phyloP scores from a whole-genome alignment of 2,797 vertebrate species.

The Poecilia velifera region DNA sequence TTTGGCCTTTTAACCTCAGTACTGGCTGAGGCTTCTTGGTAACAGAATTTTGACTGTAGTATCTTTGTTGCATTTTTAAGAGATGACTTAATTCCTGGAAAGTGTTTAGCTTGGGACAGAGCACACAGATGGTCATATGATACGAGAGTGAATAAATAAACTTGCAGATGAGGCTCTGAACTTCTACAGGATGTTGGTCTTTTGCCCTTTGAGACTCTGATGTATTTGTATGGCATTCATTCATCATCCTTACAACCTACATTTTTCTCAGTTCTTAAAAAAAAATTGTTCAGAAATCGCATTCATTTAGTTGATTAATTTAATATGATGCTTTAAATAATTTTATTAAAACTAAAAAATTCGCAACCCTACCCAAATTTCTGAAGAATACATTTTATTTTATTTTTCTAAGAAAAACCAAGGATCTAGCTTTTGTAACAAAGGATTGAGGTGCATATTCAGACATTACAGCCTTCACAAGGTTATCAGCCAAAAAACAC shows the following conservation, averaged over 20 bases:
- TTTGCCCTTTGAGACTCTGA: neutral
- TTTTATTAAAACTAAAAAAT: neutral
- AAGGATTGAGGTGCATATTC: neutral
- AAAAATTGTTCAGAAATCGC: neutral
- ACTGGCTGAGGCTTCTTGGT: slow-evolving; percentile 4
- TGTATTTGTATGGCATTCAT: neutral
- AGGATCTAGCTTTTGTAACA: neutral
- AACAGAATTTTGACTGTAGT: neutral
- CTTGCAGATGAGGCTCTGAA: neutral
- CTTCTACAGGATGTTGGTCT: neutral
- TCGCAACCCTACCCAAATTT: neutral
- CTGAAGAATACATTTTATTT: neutral
- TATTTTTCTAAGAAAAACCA: neutral
- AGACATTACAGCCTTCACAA: neutral
- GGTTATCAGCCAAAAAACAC: neutral
- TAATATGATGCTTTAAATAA: neutral
- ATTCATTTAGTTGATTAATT: neutral
- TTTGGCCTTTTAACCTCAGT: slow-evolving; percentile 6
- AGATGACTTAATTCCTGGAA: slow-evolving; percentile 20
- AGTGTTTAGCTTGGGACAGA: slow-evolving; percentile 6
- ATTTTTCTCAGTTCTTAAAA: neutral
- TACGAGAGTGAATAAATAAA: slow-evolving; percentile 14
- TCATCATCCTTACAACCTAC: neutral
- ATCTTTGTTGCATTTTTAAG: slow-evolving; percentile 16
- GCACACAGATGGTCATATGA: slow-evolving; percentile 26